These are phyloP conservation scores for Pollenia amentaria DNA, from an alignment of 2,888 invertebrate genomes.

Conservation along the genomic window DNA sequence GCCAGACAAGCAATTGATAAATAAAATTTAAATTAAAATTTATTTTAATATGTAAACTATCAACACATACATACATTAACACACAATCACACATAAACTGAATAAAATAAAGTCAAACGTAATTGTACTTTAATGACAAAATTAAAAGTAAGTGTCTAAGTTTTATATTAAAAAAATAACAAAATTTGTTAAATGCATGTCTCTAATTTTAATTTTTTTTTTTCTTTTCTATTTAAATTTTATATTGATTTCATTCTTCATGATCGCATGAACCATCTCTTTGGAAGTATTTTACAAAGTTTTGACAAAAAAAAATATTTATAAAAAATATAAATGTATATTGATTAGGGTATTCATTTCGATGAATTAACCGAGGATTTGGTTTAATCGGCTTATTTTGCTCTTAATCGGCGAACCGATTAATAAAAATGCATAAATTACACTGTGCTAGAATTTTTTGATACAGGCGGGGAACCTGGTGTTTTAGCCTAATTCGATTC, in stretches of 20 bases:
- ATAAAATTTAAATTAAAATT: conserved; percentile 16
- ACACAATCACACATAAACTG: neutral
- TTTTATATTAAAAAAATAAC: neutral
- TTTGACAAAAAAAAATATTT: too few species aligned
- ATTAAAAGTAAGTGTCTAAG: conserved; percentile 48
- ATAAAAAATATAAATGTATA: too few species aligned
- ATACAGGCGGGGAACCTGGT: too few species aligned
- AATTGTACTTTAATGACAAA: conserved; percentile 51
- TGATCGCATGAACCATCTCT: neutral
- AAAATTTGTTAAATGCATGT: conserved; percentile 13
- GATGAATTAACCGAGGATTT: too few species aligned
- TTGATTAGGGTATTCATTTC: too few species aligned
- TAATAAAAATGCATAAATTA: too few species aligned
- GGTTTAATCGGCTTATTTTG: too few species aligned
- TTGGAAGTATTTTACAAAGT: too few species aligned
- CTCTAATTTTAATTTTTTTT: neutral
- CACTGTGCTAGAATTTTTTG: too few species aligned
- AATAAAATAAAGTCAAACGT: conserved; percentile 26
- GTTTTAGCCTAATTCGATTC: too few species aligned
- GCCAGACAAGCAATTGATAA: neutral
- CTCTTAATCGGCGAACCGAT: too few species aligned
- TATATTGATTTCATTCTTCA: neutral
- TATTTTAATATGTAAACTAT: neutral
- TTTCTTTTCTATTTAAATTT: neutral
- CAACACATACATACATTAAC: neutral